These are phyloP conservation scores for Oceanites oceanicus DNA, from an alignment of 2,113 vertebrate genomes.

Conservation along the genomic window DNA sequence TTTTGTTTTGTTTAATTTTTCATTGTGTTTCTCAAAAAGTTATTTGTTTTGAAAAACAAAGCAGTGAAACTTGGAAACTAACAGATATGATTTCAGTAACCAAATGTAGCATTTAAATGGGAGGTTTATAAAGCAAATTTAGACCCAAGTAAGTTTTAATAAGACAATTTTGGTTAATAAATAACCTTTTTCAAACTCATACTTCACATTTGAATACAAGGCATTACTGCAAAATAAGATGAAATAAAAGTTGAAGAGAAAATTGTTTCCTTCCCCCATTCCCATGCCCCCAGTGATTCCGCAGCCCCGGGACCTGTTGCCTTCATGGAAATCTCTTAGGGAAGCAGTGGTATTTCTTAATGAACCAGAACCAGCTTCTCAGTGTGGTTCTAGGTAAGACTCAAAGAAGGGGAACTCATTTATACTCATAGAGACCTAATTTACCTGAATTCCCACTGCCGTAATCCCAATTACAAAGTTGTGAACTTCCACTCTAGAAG, in stretches of 20 bases:
- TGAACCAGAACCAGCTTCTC: background rate
- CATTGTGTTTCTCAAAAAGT: background rate
- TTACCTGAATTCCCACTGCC: background rate
- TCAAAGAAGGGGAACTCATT: background rate
- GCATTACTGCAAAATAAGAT: background rate
- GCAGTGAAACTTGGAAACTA: background rate
- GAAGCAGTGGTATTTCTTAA: background rate
- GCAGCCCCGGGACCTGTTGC: background rate
- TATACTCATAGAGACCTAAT: background rate
- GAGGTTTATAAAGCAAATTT: background rate
- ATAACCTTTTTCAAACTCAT: background rate
- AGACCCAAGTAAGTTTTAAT: background rate
- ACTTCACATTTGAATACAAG: background rate
- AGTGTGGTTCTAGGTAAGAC: background rate
- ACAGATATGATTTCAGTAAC: background rate
- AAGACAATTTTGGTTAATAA: background rate
- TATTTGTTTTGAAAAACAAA: background rate
- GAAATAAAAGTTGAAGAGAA: background rate
- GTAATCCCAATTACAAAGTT: background rate
- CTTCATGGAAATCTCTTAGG: background rate
- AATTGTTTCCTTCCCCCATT: background rate
- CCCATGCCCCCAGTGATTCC: background rate
- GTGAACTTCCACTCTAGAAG: background rate
- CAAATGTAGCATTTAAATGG: background rate
- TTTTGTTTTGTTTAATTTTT: background rate